Conservation (phyloP, 92 coral and sea anemone species). For the Montipora capitata region DNA sequence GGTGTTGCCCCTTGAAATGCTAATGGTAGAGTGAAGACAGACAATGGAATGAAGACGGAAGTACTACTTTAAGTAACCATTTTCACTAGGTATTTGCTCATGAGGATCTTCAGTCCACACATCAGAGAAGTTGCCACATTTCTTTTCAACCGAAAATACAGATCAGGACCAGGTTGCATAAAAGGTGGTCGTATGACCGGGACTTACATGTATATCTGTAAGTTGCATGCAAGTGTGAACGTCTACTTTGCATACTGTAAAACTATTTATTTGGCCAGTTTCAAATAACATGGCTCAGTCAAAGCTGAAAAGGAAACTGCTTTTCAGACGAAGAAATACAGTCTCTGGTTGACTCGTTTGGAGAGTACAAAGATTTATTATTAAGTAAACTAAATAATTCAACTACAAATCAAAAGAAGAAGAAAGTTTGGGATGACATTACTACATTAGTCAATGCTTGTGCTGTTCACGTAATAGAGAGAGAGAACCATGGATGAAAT, state of each 20-base stretch:
- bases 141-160: too few relatives aligned
- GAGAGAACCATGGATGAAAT: constrained; percentile 1
- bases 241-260: constrained; percentile 23
- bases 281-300: not conserved
- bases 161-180: too few relatives aligned
- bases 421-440: constrained; percentile 10
- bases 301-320: not conserved
- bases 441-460: constrained; percentile 1
- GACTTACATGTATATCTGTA: not conserved
- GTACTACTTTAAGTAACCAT: too few relatives aligned
- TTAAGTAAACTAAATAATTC: constrained; percentile 1
- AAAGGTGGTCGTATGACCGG: too few relatives aligned
- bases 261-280: not conserved
- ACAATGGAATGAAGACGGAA: too few relatives aligned
- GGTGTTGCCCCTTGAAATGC: too few relatives aligned
- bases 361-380: not conserved
- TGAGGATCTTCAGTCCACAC: not conserved
- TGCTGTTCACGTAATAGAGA: not conserved
- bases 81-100: not conserved
- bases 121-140: too few relatives aligned
- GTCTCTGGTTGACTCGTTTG: constrained; percentile 12
- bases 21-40: too few relatives aligned
- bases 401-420: constrained; percentile 14
- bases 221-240: constrained; percentile 11
- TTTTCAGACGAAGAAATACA: constrained; percentile 34